Percentiles rank a stretch among this genome's conserved stretches.
phyloP scores from a whole-genome alignment of 1,140 invertebrate genomes.

The Pentalonia nigronervosa region DNA sequence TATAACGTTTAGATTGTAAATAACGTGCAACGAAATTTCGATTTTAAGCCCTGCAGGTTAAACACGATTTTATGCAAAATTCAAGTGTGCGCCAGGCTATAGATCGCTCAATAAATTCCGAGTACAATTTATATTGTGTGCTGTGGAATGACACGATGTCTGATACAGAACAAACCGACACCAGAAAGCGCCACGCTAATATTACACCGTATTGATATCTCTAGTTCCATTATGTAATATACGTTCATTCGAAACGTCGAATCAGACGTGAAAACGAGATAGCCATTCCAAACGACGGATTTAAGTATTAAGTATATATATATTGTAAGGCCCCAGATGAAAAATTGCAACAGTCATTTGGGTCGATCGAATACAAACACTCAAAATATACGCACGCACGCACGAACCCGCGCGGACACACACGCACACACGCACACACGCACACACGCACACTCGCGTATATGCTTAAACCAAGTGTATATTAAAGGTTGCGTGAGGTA shows the following conservation, averaged over 20 bases:
- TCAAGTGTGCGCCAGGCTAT: neutral
- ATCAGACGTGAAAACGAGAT: neutral
- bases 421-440: neutral
- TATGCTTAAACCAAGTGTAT: neutral
- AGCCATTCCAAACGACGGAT: neutral
- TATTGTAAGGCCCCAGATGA: neutral
- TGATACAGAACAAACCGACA: neutral
- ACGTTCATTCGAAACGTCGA: neutral
- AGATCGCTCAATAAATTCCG: neutral
- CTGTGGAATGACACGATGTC: neutral
- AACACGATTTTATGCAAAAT: neutral
- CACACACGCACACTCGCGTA: neutral
- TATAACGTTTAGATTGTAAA: no score
- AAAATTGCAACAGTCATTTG: slow-evolving; percentile 9
- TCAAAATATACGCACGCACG: neutral
- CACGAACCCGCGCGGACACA: no score
- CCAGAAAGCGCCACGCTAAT: neutral
- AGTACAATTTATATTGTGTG: neutral
- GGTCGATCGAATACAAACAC: neutral
- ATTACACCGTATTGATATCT: neutral
- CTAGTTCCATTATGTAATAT: neutral
- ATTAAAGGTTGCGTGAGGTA: neutral
- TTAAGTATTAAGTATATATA: neutral
- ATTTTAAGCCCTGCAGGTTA: no score
- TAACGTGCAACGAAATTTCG: no score